phyloP scores from a whole-genome alignment of 23 tunicate genomes.

The Clavelina lepadiformis region DNA sequence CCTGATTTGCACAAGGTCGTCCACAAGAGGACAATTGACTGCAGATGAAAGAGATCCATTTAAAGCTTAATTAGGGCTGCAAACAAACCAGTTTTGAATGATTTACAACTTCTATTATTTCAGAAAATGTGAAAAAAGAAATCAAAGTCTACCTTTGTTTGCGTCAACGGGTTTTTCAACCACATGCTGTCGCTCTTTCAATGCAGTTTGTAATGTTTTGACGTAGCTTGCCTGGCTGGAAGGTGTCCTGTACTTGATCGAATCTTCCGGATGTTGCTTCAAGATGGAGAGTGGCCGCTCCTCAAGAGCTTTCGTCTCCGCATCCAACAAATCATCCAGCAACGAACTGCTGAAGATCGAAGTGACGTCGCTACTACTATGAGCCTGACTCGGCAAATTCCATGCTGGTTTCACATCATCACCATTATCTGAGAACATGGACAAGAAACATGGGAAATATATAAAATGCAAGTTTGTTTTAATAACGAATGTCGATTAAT shows the following conservation, averaged over 20 bases:
- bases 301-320: conserved; percentile 11
- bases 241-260: conserved; percentile 18
- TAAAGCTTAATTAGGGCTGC: too few relatives aligned
- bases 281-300: neutral
- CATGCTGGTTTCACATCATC: neutral
- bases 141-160: too few relatives aligned
- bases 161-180: too few relatives aligned
- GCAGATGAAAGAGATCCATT: too few relatives aligned
- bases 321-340: conserved; percentile 14
- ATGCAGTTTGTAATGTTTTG: conserved; percentile 37
- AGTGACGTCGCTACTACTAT: neutral
- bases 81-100: too few relatives aligned
- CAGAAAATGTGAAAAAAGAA: too few relatives aligned
- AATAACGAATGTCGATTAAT: too few relatives aligned
- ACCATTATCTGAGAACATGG: neutral
- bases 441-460: neutral
- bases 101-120: too few relatives aligned
- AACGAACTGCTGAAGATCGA: conserved; percentile 9
- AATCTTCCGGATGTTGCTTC: neutral
- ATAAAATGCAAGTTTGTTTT: neutral
- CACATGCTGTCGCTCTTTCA: conserved; percentile 23
- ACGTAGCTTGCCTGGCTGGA: conserved; percentile 32
- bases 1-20: too few relatives aligned
- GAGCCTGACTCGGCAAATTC: neutral
- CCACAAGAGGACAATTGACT: too few relatives aligned